Base-by-base conservation (phyloP, 2,888 invertebrate species). In the Troides helena region DNA sequence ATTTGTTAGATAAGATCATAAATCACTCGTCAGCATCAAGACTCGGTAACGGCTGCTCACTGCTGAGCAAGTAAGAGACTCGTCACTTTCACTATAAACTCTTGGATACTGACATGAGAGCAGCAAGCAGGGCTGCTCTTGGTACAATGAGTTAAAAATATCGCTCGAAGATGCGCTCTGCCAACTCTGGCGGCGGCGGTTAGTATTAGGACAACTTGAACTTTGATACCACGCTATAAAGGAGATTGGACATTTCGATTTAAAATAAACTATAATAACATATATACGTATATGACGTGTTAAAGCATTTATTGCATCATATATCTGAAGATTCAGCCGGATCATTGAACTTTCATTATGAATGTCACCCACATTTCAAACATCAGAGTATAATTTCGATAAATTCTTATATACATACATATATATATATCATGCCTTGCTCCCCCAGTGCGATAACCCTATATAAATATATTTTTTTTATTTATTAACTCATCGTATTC, bases 141-240 rank as follows among this genome's bases (percentile, higher is more conserved):
- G 83, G 85, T 85, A 91, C 87, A 92, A 89, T 92, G 92, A 92
- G 92, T 91, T 92, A 92, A 90, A 92, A 92, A 92, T 92, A 92
- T 75, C 90, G 89, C 90, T 90, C 89, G 74, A 88, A 90, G 92
- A 92, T 89, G 90, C 88, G 89, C 92, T 86, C 85, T 92, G 92
- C 92, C 92, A 92, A 92, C 83, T 89, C 85, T 80, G 82, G 80
- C 83, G 84, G 78, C 82, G 81, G 80, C 82, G 78, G 80, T 81
- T 83, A 79, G 84, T 84, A 86, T 85, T 86, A 85, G 84, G 86
- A 85, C 85, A 86, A 86, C 85, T 86, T 87, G 87, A 88, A 85
- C 89, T 89, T 87, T 90, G 89, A 86, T 88, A 86, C 87, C 75
- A 70, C 72, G 81, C 70, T 77, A 81, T 80, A 78, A 76, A 81